Conservation (phyloP, 2,888 invertebrate genomes). For the Drosophila meridionalis region DNA sequence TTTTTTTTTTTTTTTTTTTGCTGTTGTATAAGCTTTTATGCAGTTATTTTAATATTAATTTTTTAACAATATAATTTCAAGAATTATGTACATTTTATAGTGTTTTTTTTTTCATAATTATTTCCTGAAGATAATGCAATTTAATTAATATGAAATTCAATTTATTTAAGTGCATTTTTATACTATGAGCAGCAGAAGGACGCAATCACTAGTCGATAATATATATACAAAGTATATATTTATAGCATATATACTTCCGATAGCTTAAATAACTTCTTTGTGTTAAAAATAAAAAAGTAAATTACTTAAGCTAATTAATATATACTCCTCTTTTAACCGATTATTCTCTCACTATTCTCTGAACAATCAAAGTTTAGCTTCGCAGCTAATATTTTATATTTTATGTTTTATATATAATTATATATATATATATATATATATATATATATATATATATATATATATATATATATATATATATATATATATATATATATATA, state of each 20-base stretch:
- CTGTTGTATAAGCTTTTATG: background rate
- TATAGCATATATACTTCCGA: too few species aligned
- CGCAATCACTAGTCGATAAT: too few species aligned
- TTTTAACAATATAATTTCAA: background rate
- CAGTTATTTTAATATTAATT: background rate
- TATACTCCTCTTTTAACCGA: too few species aligned
- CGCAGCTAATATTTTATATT: too few species aligned
- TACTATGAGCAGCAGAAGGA: background rate
- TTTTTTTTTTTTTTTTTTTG: background rate
- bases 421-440: background rate
- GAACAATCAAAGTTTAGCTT: too few species aligned
- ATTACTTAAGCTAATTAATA: too few species aligned
- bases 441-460: background rate
- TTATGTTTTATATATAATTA: too few species aligned
- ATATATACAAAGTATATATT: too few species aligned
- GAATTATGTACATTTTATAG: background rate
- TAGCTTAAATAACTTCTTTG: too few species aligned
- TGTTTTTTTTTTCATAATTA: slow-evolving; percentile 13
- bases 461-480: background rate
- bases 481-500: background rate
- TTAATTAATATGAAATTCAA: background rate
- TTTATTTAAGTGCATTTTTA: background rate
- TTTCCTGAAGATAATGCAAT: slow-evolving; percentile 15
- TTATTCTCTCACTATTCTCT: too few species aligned
- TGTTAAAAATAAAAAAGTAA: too few species aligned